Evolutionary conservation across 2,888 invertebrate species (phyloP).

Genomic region (Tribolium freemani): DNA sequence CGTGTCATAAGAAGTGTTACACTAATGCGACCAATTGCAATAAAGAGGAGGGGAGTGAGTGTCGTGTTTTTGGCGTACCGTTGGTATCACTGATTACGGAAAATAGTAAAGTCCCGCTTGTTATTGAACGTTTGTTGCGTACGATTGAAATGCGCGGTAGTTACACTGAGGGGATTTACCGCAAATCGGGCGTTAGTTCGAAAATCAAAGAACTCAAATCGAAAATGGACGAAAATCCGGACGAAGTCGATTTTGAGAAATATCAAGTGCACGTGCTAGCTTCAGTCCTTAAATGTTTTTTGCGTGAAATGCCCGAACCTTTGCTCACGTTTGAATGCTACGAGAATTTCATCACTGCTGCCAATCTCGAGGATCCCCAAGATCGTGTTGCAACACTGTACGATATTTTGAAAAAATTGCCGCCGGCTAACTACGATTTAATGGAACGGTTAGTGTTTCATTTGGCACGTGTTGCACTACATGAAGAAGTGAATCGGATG

Average conservation of each 20-base stretch:
- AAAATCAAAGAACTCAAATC: constrained; percentile 84
- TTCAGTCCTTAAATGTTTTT: constrained; percentile 89
- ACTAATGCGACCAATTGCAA: constrained; percentile 77
- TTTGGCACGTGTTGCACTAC: constrained; percentile 87
- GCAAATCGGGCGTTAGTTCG: constrained; percentile 90
- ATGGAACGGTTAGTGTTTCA: constrained; percentile 95
- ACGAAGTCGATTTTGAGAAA: constrained; percentile 80
- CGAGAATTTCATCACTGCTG: constrained; percentile 93
- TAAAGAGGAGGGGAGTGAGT: constrained; percentile 70
- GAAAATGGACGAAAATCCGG: constrained; percentile 82
- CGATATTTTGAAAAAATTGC: constrained; percentile 89
- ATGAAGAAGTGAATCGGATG: constrained; percentile 93
- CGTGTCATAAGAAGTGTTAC: constrained; percentile 95
- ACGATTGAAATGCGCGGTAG: constrained; percentile 93
- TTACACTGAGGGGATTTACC: constrained; percentile 93
- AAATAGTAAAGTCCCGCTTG: constrained; percentile 87
- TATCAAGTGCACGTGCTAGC: constrained; percentile 93
- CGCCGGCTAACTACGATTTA: constrained; percentile 89
- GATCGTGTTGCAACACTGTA: constrained; percentile 89
- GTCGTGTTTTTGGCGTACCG: constrained; percentile 85
- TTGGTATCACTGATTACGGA: constrained; percentile 80
- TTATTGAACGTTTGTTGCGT: constrained; percentile 89
- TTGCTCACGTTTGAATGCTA: constrained; percentile 93
- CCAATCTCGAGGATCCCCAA: constrained; percentile 84
- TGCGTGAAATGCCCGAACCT: constrained; percentile 94